Evolutionary conservation across 2,888 invertebrate species (phyloP), one percentile per base, ranked within the genome.

Genomic region (Trichacis sp.): DNA sequence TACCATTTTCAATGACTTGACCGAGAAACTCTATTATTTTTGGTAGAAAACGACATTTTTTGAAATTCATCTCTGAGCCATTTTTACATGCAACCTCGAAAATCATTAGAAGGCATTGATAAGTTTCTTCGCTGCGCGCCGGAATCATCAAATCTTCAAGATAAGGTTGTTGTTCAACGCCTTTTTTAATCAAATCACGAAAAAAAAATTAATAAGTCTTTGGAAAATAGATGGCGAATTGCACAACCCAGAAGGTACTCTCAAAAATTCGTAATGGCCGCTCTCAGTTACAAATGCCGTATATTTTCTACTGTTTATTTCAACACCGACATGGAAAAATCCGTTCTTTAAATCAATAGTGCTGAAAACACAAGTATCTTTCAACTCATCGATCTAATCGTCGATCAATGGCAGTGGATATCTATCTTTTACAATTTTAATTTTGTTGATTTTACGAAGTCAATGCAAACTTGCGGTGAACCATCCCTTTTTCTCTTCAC

Each of bases 401-500:
- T 72, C n/a, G n/a, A n/a, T n/a, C n/a, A n/a, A n/a, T n/a, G n/a
- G n/a, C n/a, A n/a, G n/a, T n/a, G n/a, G n/a, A 47, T 67, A 71
- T 1, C 70, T 47, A 56, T 72, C 72, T 36, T 64, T 68, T 3
- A 70, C 43, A 1, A 68, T n/a, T n/a, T n/a, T 66, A n/a, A 64
- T 65, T 14, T 51, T 29, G 40, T 77, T 76, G 33, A 33, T 33
- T 2, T 36, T 11, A 14, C 70, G 33, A 51, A 76, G 45, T 74
- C 73, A 1, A 76, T 54, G 40, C n/a, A n/a, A n/a, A n/a, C n/a
- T n/a, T n/a, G n/a, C n/a, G n/a, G n/a, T n/a, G n/a, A n/a, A n/a
- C n/a, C 69, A 14, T 72, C 58, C 24, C 72, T 69, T 54, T 72
- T 74, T n/a, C 18, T 60, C 0, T 66, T 69, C 4, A 72, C 38